phyloP scores from a whole-genome alignment of 2,113 vertebrate species.

The Burhinus bistriatus region DNA sequence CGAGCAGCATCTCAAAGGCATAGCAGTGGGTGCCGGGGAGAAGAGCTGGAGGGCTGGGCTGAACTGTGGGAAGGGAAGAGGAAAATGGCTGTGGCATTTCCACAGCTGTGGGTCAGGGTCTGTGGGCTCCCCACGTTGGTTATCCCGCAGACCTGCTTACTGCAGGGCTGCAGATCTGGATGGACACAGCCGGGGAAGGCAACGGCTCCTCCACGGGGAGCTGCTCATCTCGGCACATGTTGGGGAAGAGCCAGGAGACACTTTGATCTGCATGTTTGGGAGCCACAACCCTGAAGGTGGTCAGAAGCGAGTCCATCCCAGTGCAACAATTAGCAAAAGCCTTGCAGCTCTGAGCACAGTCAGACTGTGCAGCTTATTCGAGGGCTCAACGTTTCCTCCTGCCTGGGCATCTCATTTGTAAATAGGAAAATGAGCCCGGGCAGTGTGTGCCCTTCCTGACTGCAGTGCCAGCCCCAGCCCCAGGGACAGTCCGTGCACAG shows the following conservation, averaged over 20 bases:
- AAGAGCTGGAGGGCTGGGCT: not conserved
- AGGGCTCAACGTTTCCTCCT: not conserved
- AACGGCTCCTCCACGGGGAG: not conserved
- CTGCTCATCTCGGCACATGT: fast-evolving
- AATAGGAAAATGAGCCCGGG: not conserved
- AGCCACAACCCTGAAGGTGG: fast-evolving
- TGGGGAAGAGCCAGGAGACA: not conserved
- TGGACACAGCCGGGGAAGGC: not conserved
- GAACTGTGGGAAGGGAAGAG: not conserved
- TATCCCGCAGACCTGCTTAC: not conserved
- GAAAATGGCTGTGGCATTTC: not conserved
- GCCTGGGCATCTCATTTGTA: not conserved
- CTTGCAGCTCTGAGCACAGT: not conserved
- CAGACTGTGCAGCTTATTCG: not conserved
- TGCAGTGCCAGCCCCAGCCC: too few relatives aligned
- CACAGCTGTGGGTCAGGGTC: too few relatives aligned
- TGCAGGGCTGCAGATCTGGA: not conserved
- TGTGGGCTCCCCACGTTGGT: fast-evolving
- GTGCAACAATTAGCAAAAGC: not conserved
- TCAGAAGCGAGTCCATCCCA: fast-evolving
- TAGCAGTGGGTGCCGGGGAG: fast-evolving
- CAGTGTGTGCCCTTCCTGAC: not conserved
- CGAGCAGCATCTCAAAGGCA: not conserved
- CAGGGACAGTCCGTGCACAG: not conserved
- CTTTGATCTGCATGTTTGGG: not conserved